Base-by-base conservation (phyloP, 2,888 invertebrate species). In the Kryphioiulus occultus region DNA sequence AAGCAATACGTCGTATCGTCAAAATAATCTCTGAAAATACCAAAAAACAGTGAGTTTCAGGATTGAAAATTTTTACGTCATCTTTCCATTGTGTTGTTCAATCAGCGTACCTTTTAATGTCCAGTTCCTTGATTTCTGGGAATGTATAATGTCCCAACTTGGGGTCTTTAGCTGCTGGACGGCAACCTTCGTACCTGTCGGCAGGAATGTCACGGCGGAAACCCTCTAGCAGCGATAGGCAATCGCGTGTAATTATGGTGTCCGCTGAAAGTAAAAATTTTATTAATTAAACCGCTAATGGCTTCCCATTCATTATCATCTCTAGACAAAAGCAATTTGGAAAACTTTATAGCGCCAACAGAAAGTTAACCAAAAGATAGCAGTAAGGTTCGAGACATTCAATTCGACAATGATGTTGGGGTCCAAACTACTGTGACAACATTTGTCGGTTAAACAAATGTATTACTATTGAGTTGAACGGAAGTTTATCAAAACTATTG, bases 101-200 rank as follows among this genome's bases (percentile, higher is more conserved):
- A n/a, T n/a, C n/a, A n/a, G 17, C 32, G 26, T 92, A 95, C 95
- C 95, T 94, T 91, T 95, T 95, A 42, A 97, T 94, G 91, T 98
- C 97, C 87, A 96, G 93, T 91, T 98, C 96, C 90, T 95, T 95
- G 85, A 97, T 95, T 1, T 95, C 94, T 91, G 97, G 97, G 91
- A 97, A 97, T 0, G 97, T 97, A 92, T 97, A 97, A 91, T 97
- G 95, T 0, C 95, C 97, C 89, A 97, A 92, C 90, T 95, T 95
- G 0, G 95, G 93, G 92, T 97, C 96, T 90, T 94, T 94, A 0
- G 96, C 95, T 35, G 96, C 96, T 12, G 95, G 94, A 88, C 97
- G 93, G 90, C 97, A 98, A 0, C 98, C 98, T 92, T 98, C 97
- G 91, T 97, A 98, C 88, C 95, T 95, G 91, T 98, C 97, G 0